Conservation (phyloP, 2,113 vertebrate species). For the Lagopus leucura region DNA sequence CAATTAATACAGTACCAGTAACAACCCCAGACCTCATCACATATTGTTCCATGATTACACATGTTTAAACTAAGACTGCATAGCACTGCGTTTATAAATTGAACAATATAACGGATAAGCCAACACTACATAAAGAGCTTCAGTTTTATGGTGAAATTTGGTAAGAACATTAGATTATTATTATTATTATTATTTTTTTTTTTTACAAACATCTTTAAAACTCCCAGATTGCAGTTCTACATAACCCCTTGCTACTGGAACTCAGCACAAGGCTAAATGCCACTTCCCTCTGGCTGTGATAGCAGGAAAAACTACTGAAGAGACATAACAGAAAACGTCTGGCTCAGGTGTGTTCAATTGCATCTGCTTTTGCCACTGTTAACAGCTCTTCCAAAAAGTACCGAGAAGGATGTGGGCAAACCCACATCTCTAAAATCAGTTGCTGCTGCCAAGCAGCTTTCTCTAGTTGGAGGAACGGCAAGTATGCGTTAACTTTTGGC, state of each 20-base stretch:
- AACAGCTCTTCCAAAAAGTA: background rate
- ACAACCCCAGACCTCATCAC: background rate
- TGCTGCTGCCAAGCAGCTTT: background rate
- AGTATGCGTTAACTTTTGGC: background rate
- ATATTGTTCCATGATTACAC: background rate
- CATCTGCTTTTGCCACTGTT: constrained; percentile 4
- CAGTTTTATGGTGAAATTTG: background rate
- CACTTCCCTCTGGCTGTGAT: background rate
- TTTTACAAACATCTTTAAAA: constrained; percentile 38
- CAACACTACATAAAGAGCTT: background rate
- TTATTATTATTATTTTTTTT: background rate
- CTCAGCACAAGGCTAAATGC: background rate
- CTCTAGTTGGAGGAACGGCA: background rate
- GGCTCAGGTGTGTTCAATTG: background rate
- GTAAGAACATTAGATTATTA: background rate
- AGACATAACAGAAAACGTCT: background rate
- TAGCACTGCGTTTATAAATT: background rate
- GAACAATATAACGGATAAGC: background rate
- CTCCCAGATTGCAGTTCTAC: background rate
- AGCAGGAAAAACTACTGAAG: constrained; percentile 10
- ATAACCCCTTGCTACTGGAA: constrained; percentile 20
- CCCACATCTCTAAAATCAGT: background rate
- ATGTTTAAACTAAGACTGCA: background rate
- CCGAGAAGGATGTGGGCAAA: background rate
- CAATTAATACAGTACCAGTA: background rate